Base-by-base conservation (phyloP, 2,113 vertebrate genomes). In the Trogon melanurus region DNA sequence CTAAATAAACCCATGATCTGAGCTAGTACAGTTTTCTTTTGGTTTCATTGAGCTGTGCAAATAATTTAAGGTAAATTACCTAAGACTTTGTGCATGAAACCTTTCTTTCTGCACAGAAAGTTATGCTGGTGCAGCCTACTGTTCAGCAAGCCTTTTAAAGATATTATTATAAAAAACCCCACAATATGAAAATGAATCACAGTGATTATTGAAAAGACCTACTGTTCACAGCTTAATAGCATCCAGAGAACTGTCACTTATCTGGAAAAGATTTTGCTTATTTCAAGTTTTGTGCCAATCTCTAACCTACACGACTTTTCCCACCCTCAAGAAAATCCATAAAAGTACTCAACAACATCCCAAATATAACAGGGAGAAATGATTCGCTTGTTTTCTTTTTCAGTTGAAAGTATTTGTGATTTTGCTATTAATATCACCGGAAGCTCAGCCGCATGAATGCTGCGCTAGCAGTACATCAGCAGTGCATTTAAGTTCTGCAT, bases 101-200 rank as follows among this genome's bases (percentile, higher is more conserved):
- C 71, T 51, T 88, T 76, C 54, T 62, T 94, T 95, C 85, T 86
- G 79, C 88, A 93, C 51, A 83, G 38, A 95, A 95, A 93, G 88
- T 80, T 85, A 88, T 67, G 82, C 82, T 85, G 78, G 73, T 87
- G 87, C 96, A 95, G 91, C 93, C 89, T 94, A 96, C 96, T 88
- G 93, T 67, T 96, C 92, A 88, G 75, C 34, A 95, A 92, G 60
- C 65, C 92, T 90, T 96, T 94, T 53, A 96, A 94, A 95, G 95
- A 96, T 79, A 95, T 88, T 94, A 93, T 95, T 96, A 96, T 95
- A 94, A 51, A 89, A 89, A 93, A 93, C 94, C 13, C 0, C 87
- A 95, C 87, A 96, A 93, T 93, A 96, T 96, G 95, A 97, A 96
- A 97, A 96, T 96, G 95, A 97, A 95, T 96, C 95, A 97, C 34